Percentiles rank a stretch among this genome's conserved stretches.
These are phyloP conservation scores for Pocillopora meandrina DNA, from an alignment of 92 coral and sea anemone genomes.

Conservation along the genomic window DNA sequence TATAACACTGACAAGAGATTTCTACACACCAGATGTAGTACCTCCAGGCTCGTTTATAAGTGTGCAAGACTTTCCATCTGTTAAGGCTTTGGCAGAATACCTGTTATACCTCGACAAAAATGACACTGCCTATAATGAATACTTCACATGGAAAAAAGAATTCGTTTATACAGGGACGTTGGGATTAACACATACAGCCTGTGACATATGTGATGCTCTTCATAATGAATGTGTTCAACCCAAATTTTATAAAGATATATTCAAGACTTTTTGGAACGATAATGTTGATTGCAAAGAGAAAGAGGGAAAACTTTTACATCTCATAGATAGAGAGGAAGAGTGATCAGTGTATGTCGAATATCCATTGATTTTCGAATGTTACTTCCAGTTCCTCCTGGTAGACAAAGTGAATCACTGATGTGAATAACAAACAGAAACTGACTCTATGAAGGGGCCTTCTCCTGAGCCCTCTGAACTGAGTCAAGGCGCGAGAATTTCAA, in stretches of 20 bases:
- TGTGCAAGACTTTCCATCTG: conserved; percentile 48
- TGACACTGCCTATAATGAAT: conserved; percentile 47
- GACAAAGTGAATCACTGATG: background rate
- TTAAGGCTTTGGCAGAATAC: conserved; percentile 49
- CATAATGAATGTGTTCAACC: conserved; percentile 18
- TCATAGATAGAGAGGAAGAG: background rate
- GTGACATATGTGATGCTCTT: conserved; percentile 14
- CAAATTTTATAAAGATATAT: background rate
- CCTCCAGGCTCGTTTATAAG: conserved; percentile 52
- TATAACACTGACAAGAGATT: conserved; percentile 49
- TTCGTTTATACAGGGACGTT: background rate
- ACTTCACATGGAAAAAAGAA: conserved; percentile 42
- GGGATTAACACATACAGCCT: background rate
- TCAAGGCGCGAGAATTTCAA: too few relatives aligned
- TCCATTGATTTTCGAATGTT: background rate
- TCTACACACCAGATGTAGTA: conserved; percentile 16
- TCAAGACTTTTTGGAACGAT: conserved; percentile 21
- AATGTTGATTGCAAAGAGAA: conserved; percentile 7
- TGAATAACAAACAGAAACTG: too few relatives aligned
- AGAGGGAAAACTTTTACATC: background rate
- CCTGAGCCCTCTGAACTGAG: too few relatives aligned
- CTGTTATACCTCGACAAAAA: conserved; percentile 42
- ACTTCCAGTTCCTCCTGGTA: background rate
- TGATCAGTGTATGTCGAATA: background rate
- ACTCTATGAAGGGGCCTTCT: too few relatives aligned